A percentile compares a stretch with the other conserved stretches of the same genome.
Conservation (phyloP, 2,113 vertebrate species). For the Microcebus lehilahytsara region DNA sequence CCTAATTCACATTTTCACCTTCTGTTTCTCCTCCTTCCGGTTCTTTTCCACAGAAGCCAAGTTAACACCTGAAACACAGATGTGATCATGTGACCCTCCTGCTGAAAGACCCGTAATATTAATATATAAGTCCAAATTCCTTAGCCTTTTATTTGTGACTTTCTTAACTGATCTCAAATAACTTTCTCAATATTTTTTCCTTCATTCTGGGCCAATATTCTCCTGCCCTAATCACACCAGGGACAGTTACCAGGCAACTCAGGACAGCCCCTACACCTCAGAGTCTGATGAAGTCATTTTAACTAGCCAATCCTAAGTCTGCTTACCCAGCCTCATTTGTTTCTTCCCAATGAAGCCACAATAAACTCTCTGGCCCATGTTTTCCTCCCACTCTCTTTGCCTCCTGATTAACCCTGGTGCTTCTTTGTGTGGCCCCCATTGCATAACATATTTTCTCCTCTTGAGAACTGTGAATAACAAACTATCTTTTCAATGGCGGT, state of each 20-base stretch:
- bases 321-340: background rate
- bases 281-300: background rate
- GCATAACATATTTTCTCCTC: background rate
- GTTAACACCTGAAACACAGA: background rate
- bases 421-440: background rate
- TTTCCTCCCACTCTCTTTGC: background rate
- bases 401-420: background rate
- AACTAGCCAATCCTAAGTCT: background rate
- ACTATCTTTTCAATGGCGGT: background rate
- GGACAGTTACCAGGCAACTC: background rate
- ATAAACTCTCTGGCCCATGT: background rate
- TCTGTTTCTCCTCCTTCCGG: constrained; percentile 1
- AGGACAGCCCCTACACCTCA: background rate
- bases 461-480: background rate
- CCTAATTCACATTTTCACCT: background rate
- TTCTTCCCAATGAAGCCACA: background rate
- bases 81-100: background rate
- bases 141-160: background rate
- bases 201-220: background rate
- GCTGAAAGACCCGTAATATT: background rate
- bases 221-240: background rate
- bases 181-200: constrained; percentile 6
- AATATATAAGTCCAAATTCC: background rate
- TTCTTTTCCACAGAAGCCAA: background rate
- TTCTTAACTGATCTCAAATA: background rate